Percentiles rank a stretch among this genome's conserved stretches.
Conservation (phyloP, 2,113 vertebrate genomes). For the Cottus gobio region DNA sequence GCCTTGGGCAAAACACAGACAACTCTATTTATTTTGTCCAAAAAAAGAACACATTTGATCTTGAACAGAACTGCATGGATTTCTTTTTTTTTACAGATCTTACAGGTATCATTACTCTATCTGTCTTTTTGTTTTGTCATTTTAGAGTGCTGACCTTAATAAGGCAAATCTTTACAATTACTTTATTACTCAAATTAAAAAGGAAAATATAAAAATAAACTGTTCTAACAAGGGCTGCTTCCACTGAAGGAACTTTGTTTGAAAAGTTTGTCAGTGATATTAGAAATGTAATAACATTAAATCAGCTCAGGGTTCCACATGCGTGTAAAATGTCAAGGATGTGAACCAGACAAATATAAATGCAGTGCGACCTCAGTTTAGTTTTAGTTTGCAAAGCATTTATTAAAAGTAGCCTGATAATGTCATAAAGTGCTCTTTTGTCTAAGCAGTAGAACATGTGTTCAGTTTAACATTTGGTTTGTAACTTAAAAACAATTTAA, state of each 20-base stretch:
- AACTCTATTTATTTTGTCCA: background rate
- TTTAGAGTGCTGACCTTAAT: too few relatives aligned
- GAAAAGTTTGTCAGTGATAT: background rate
- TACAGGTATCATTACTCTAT: background rate
- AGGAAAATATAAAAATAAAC: background rate
- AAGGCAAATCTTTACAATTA: background rate
- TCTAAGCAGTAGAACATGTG: background rate
- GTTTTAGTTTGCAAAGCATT: background rate
- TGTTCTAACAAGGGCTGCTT: background rate
- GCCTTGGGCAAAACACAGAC: background rate
- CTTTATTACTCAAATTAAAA: background rate
- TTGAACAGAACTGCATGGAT: background rate
- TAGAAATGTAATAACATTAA: background rate
- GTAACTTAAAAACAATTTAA: background rate
- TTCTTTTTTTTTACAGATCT: background rate
- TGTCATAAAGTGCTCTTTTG: background rate
- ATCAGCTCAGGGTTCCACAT: background rate
- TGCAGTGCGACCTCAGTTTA: background rate
- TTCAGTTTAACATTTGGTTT: slow-evolving; percentile 1
- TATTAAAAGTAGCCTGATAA: background rate
- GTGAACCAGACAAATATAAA: background rate
- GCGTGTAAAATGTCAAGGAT: background rate
- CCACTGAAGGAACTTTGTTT: background rate
- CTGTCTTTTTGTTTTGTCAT: background rate
- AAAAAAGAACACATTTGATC: background rate